Base-by-base conservation (phyloP, 1,140 invertebrate genomes). In the Coenobita brevimanus region DNA sequence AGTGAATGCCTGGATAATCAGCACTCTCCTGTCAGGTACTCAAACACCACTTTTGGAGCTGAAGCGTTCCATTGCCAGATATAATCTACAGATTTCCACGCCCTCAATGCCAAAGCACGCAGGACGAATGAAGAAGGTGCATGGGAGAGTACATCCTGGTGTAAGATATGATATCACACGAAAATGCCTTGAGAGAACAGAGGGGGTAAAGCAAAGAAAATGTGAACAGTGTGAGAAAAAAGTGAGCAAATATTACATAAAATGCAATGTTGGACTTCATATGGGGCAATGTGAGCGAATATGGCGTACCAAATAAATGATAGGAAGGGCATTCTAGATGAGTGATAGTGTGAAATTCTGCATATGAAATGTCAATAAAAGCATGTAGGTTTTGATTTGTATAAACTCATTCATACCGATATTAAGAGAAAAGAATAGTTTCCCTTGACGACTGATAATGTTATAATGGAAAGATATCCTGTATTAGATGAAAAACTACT, bases 31-130 rank as follows among this genome's bases (percentile, higher is more conserved):
- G 46, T 50, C 46, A 50, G 46, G 46, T 50, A 50, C 46, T 50
- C 46, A 50, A 50, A 50, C 46, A 50, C 46, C 6, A 6, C 17
- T 50, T 50, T 50, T 50, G 46, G 46, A 50, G 46, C 6, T 8
- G 6, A 81, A 81, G 64, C 8, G 50, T n/a, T 81, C 50, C 50
- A 81, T 81, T 73, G 24, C 41, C 38, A 81, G 50, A 46, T 69
- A 73, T 6, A 8, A 73, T 79, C 79, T 81, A 57, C 79, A 81
- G 79, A 81, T 67, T 21, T 50, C 41, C 64, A 80, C 64, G 27
- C 50, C 50, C 41, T 81, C 50, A 67, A 81, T 80, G 41, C 79
- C 50, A 41, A 81, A 81, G 50, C 79, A 81, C 24, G 10, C 76
- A 79, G 76, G 76, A 33, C 13, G 76, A 67, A 33, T 67, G 36